Base-by-base conservation (phyloP, 1,140 invertebrate species). In the Drosophila jambulina region DNA sequence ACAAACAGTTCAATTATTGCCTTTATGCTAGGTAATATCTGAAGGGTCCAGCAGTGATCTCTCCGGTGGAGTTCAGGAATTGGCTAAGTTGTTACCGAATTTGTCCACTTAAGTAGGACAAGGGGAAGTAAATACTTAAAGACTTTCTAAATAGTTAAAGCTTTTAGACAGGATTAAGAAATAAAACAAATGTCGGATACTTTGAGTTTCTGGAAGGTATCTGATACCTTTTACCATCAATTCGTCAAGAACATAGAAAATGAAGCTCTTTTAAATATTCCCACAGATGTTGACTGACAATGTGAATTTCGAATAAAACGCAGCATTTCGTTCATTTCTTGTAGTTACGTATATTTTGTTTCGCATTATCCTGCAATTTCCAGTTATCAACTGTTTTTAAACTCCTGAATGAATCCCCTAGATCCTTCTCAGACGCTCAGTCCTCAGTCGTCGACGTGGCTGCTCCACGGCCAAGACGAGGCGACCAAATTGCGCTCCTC, bases 391-490 rank as follows among this genome's bases (percentile, higher is more conserved):
- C 29, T 21, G 1, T 6, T 17, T 36, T 54, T 7, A 25, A n/a
- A 17, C 32, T 53, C 34, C 23, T 32, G 12, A 23, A n/a, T 21
- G 1, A 29, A 51, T 51, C 10, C 19, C 36, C 42, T 61, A 71
- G 65, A 75, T 78, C 49, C 82, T 64, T 25, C 78, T 75, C 40
- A 90, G 48, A 19, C 84, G 85, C 38, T 90, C 85, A 34, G 74
- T 88, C 51, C 84, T 86, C 15, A 51, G n/a, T 10, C 83, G 75
- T 17, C 58, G 76, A 21, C 70, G 68, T 54, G 84, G 81, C 51
- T 90, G 84, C 49, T 90, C 85, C 29, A 88, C 85, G 21, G 85
- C 85, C 29, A 88, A 53, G 8, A 88, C 43, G 3, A 88, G 81
- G 34, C 85, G 85, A 5, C 85, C 85, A 36, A 87, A 88, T 23